phyloP scores from a whole-genome alignment of 2,888 invertebrate species.

The Tuta absoluta region DNA sequence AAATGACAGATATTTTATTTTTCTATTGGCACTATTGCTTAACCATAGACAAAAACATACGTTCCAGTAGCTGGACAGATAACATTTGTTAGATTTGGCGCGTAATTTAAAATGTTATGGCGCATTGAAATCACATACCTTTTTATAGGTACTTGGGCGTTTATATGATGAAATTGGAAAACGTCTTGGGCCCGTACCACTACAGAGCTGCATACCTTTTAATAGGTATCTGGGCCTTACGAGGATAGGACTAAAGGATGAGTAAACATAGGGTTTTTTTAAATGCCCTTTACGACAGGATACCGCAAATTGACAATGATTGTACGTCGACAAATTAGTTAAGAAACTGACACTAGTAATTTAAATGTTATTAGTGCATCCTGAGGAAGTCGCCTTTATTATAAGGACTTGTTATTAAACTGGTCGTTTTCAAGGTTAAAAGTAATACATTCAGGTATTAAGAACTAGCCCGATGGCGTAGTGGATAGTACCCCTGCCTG shows the following conservation, averaged over 20 bases:
- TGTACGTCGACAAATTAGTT: slow-evolving; percentile 27
- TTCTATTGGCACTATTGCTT: slow-evolving; percentile 15
- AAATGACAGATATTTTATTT: slow-evolving; percentile 25
- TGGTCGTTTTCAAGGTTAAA: background rate
- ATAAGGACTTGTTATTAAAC: slow-evolving; percentile 1
- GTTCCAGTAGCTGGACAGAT: background rate
- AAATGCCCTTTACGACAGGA: slow-evolving; percentile 36
- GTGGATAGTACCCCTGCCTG: too few species aligned
- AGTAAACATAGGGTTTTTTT: background rate
- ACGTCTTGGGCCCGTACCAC: background rate
- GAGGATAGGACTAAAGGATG: background rate
- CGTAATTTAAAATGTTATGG: slow-evolving; percentile 8
- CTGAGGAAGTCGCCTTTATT: slow-evolving; percentile 1
- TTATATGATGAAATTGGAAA: slow-evolving; percentile 6
- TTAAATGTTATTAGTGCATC: slow-evolving; percentile 17
- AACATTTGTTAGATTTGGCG: background rate
- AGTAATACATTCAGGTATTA: background rate
- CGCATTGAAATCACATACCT: background rate
- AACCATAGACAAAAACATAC: slow-evolving; percentile 5
- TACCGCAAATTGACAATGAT: slow-evolving; percentile 44
- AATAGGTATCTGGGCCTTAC: background rate
- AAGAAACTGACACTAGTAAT: slow-evolving; percentile 13
- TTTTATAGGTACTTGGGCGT: slow-evolving; percentile 6
- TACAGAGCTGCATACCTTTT: background rate
- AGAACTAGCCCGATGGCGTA: too few species aligned